A percentile compares a stretch with the other conserved stretches of the same genome.
Evolutionary conservation across 2,888 invertebrate species (phyloP).

Genomic region (Lasioglossum malachurum): DNA sequence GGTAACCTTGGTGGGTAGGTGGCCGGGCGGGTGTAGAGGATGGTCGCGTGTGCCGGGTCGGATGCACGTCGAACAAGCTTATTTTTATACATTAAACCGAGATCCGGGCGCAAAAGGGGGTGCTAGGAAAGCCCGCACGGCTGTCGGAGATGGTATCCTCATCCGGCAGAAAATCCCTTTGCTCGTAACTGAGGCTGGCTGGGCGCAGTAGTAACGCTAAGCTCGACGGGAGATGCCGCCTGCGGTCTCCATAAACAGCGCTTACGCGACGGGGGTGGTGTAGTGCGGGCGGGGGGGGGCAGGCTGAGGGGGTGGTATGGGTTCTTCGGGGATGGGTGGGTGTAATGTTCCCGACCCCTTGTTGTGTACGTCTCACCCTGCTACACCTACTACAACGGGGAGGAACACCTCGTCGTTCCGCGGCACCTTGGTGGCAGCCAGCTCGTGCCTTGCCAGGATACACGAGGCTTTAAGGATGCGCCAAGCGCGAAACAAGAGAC

Average conservation of each 20-base stretch:
- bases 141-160: slow-evolving; percentile 74
- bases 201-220: slow-evolving; percentile 79
- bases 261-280: slow-evolving; percentile 71
- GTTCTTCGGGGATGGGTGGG: slow-evolving; percentile 32
- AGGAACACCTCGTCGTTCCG: slow-evolving; percentile 70
- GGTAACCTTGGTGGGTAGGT: background rate
- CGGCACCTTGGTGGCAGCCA: slow-evolving; percentile 58
- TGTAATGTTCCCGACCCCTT: slow-evolving; percentile 71
- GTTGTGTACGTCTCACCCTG: slow-evolving; percentile 65
- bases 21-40: background rate
- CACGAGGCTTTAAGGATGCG: slow-evolving; percentile 71
- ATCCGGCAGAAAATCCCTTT: slow-evolving; percentile 80
- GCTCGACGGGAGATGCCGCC: slow-evolving; percentile 83
- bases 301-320: slow-evolving; percentile 21
- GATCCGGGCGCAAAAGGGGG: slow-evolving; percentile 54
- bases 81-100: slow-evolving; percentile 75
- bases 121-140: slow-evolving; percentile 59
- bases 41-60: slow-evolving; percentile 34
- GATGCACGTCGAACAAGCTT: slow-evolving; percentile 69
- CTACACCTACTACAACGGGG: slow-evolving; percentile 61
- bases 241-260: slow-evolving; percentile 84
- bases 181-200: slow-evolving; percentile 78
- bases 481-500: slow-evolving; percentile 63
- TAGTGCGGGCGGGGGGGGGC: slow-evolving; percentile 19
- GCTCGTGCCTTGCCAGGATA: slow-evolving; percentile 66